Conservation (phyloP, 2,888 invertebrate genomes). For the Anthrax anthrax region DNA sequence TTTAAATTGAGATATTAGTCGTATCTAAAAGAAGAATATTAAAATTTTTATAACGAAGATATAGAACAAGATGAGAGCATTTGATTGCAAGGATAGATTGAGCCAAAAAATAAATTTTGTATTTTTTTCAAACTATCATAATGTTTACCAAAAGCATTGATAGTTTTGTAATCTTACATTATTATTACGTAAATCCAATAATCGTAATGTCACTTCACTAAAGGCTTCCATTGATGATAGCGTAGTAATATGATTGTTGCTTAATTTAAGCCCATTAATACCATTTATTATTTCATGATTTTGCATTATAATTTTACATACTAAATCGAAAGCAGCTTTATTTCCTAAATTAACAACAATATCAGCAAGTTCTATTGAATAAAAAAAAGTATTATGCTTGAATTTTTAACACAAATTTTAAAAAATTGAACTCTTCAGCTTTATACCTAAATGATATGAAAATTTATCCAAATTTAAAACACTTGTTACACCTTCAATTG, state of each 20-base stretch:
- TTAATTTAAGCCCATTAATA: conserved; percentile 11
- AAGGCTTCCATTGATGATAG: conserved; percentile 5
- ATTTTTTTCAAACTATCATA: no score
- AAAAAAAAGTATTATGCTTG: no score
- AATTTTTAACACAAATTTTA: no score
- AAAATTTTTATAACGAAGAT: no score
- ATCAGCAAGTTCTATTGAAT: conserved; percentile 6
- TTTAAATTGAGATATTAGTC: conserved; percentile 5
- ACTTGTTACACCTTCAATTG: conserved; percentile 6
- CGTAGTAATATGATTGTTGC: conserved; percentile 10
- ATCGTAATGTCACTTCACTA: conserved; percentile 3
- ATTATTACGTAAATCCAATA: conserved; percentile 12
- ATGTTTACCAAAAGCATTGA: no score
- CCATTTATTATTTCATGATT: conserved; percentile 9
- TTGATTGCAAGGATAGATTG: no score
- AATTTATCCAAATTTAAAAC: conserved; percentile 11
- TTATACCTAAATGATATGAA: conserved; percentile 1
- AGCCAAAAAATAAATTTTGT: no score
- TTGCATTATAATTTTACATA: conserved; percentile 7
- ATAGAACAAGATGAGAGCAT: no score
- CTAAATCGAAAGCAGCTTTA: conserved; percentile 6
- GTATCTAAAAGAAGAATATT: conserved; percentile 7
- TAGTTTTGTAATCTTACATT: conserved; percentile 8
- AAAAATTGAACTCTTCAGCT: no score
- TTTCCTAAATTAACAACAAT: conserved; percentile 10